Percentiles rank a stretch among this genome's conserved stretches.
Conservation (phyloP, 2,797 vertebrate species). For the Harpagifer antarcticus region DNA sequence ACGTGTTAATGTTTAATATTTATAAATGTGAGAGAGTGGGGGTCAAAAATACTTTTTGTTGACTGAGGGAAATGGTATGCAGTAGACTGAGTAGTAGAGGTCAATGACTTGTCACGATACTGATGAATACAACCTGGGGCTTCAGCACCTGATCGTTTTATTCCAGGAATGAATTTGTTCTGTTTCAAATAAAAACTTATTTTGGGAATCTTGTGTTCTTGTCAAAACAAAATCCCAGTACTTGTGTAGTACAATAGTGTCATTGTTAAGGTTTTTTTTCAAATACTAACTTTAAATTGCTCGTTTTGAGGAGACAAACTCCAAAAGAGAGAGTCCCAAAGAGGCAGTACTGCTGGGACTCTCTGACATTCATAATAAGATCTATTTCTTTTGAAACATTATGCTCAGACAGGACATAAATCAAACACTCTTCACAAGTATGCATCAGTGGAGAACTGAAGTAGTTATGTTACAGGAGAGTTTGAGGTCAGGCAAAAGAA, state of each 20-base stretch:
- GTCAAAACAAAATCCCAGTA: constrained; percentile 16
- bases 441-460: constrained; percentile 27
- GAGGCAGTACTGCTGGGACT: constrained; percentile 34
- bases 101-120: constrained; percentile 39
- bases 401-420: constrained; percentile 36
- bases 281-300: too few species aligned
- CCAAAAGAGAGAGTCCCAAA: constrained; percentile 10
- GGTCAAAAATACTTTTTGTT: constrained; percentile 15
- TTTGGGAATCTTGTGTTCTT: constrained; percentile 20
- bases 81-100: background rate
- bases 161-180: constrained; percentile 44
- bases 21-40: constrained; percentile 10
- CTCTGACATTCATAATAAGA: constrained; percentile 40
- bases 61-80: constrained; percentile 21
- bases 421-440: constrained; percentile 30
- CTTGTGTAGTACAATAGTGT: constrained; percentile 33
- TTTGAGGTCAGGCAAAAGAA: constrained; percentile 19
- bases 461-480: constrained; percentile 34
- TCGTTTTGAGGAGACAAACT: too few species aligned
- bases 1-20: constrained; percentile 19
- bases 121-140: constrained; percentile 42
- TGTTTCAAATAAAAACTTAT: constrained; percentile 33
- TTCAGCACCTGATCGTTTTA: constrained; percentile 27
- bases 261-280: constrained; percentile 38
- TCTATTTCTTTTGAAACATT: constrained; percentile 36